phyloP scores from a whole-genome alignment of 2,113 vertebrate species.

The Odobenus rosmarus region DNA sequence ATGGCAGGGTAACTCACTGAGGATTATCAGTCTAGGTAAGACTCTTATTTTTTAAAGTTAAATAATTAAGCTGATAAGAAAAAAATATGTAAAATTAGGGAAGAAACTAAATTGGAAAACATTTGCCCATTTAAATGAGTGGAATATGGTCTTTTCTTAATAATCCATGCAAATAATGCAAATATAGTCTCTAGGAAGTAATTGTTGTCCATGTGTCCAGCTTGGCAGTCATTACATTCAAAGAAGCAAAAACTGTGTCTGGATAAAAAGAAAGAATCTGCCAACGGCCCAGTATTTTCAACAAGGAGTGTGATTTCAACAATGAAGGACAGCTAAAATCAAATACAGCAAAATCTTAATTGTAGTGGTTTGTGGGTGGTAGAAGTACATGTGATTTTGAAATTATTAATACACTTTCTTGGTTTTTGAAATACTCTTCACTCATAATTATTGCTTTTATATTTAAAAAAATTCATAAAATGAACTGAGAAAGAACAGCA shows the following conservation, averaged over 20 bases:
- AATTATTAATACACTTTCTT: background rate
- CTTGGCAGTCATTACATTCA: background rate
- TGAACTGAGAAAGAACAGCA: background rate
- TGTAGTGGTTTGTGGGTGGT: background rate
- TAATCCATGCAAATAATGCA: background rate
- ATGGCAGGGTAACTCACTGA: background rate
- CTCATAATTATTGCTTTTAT: background rate
- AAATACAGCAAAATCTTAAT: background rate
- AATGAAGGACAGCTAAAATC: background rate
- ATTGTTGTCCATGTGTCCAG: background rate
- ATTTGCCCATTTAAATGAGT: background rate
- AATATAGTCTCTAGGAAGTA: background rate
- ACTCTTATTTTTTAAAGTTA: background rate
- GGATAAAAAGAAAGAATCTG: background rate
- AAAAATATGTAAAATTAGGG: background rate
- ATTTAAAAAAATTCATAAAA: background rate
- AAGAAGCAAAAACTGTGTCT: background rate
- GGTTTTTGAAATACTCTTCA: background rate
- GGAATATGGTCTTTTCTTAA: background rate
- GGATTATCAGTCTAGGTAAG: background rate
- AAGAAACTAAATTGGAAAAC: background rate
- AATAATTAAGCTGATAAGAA: background rate
- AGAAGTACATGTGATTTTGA: background rate
- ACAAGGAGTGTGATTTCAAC: background rate
- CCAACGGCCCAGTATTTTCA: background rate